Conservation (phyloP, 2,888 invertebrate genomes). For the Hypomecis atomaria region DNA sequence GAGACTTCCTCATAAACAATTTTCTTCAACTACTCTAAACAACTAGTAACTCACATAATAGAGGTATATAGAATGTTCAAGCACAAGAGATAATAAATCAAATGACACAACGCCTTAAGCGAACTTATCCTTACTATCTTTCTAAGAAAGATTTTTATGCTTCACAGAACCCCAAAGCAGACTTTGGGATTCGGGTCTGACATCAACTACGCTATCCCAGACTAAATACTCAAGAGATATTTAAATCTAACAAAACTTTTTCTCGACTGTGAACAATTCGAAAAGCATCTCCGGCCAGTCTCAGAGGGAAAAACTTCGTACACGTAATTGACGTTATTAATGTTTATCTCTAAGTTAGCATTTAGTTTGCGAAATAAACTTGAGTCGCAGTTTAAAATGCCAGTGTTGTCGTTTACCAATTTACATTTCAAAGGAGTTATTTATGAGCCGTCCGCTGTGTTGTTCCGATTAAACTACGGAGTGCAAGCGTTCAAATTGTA, state of each 20-base stretch:
- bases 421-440: conserved; percentile 34
- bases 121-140: conserved; percentile 43
- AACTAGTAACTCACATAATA: no score
- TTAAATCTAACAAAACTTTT: conserved; percentile 68
- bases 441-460: conserved; percentile 26
- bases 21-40: no score
- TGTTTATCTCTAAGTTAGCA: conserved; percentile 42
- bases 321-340: conserved; percentile 60
- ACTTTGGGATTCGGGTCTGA: conserved; percentile 49
- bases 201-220: conserved; percentile 53
- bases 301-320: conserved; percentile 55
- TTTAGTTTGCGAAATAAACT: conserved; percentile 37
- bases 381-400: conserved; percentile 33
- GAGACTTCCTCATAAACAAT: no score
- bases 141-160: conserved; percentile 48
- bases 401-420: conserved; percentile 34
- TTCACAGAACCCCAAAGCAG: conserved; percentile 40
- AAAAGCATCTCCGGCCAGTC: conserved; percentile 50
- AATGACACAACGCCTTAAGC: background rate
- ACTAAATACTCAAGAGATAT: conserved; percentile 70
- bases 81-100: conserved; percentile 47
- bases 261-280: conserved; percentile 60
- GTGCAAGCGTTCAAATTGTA: conserved; percentile 34
- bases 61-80: conserved; percentile 33
- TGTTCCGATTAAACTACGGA: conserved; percentile 35